Evolutionary conservation across 2,797 vertebrate species (phyloP), one percentile per base, ranked within the genome.

Genomic region (Notolepis coatsorum): DNA sequence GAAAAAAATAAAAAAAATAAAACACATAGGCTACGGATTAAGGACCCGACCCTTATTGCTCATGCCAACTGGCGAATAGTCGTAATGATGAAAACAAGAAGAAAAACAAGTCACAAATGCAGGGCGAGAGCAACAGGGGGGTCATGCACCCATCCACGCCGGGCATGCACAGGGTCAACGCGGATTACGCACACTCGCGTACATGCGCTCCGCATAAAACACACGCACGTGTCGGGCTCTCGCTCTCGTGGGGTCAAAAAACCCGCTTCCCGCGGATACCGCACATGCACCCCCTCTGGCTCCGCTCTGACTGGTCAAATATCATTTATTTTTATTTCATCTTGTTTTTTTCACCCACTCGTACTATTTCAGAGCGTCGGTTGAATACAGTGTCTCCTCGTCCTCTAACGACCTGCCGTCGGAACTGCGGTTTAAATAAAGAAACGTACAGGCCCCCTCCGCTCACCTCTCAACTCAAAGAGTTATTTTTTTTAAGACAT

Each of bases 51-150:
- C 80, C 51, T 72, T 75, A 83, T 83, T 74, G 77, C 73, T 82
- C 77, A 73, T 64, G 71, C 78, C 61, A 54, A 78, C 64, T 55
- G 24, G 62, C 62, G 61, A 73, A 33, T 18, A 43, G 54, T 60
- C 68, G 63, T 47, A 68, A n/a, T n/a, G n/a, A n/a, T n/a, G n/a
- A n/a, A n/a, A n/a, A n/a, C n/a, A n/a, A n/a, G n/a, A n/a, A n/a
- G n/a, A n/a, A n/a, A n/a, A n/a, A n/a, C n/a, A 65, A 77, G 60
- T 60, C 63, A 73, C 47, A 20, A 70, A 71, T 65, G 67, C 65
- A 60, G 65, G 68, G 69, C 79, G 73, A 84, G 80, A 82, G 81
- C 81, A 82, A 79, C 81, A 82, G 53, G 25, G 73, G 52, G 65
- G 63, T 63, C 53, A 41, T 57, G 27, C 35, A 52, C 56, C 4